Conservation (phyloP, 1,140 invertebrate species). For the Cotesia chilonis region DNA sequence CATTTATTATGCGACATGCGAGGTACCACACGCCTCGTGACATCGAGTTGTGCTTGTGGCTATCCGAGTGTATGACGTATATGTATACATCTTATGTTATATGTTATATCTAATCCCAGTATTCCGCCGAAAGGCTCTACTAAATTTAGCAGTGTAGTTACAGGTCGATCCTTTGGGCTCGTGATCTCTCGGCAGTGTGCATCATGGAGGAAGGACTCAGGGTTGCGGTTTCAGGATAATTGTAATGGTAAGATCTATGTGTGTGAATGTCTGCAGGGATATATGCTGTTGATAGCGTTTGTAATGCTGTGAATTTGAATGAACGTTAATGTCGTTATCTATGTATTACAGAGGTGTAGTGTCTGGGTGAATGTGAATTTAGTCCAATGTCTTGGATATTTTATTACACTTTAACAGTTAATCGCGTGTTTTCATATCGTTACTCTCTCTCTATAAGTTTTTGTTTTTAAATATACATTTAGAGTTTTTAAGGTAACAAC, state of each 20-base stretch:
- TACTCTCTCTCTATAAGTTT: no score
- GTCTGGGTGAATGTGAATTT: no score
- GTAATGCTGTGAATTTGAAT: no score
- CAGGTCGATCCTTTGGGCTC: conserved; percentile 22
- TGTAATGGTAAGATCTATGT: conserved; percentile 3
- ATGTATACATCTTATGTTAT: conserved; percentile 6
- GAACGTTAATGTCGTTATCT: no score
- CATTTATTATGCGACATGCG: conserved; percentile 36
- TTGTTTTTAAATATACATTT: conserved; percentile 10
- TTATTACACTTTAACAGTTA: no score
- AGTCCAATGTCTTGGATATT: no score
- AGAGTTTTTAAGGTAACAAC: not conserved
- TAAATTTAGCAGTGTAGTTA: conserved; percentile 7
- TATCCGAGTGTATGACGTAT: conserved; percentile 33
- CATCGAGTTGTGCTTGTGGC: conserved; percentile 35
- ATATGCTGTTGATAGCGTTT: not conserved
- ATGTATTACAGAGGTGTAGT: no score
- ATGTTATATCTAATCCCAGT: no score
- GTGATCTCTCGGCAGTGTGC: conserved; percentile 20
- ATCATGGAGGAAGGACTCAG: not conserved
- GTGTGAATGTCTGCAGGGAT: not conserved
- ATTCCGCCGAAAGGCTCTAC: no score
- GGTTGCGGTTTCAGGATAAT: not conserved
- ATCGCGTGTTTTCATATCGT: no score
- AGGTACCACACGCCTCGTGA: conserved; percentile 32